Base-by-base conservation (phyloP, 2,888 invertebrate species). In the Nineta flava region DNA sequence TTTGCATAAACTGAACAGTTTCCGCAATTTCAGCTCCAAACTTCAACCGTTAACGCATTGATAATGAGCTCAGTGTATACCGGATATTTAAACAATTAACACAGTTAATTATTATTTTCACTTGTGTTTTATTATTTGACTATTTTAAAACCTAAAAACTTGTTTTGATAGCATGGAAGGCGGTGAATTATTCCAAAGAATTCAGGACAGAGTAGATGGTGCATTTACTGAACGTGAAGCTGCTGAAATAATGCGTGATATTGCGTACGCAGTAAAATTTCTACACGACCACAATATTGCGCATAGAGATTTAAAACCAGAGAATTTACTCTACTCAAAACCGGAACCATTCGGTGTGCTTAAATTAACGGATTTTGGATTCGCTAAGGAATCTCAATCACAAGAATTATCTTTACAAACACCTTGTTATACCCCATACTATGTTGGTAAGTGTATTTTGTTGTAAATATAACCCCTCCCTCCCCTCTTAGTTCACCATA, bases 341-440 rank as follows among this genome's bases (percentile, higher is more conserved):
- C 75, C 70, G 64, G 82, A 78, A 56, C 75, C 75, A 13, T 75
- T 76, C 61, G 94, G 87, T n/a, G 74, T 85, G 52, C 75, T 99
- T 53, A 99, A 99, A 67, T 70, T 99, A 60, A 99, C 97, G 1
- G 99, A 99, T 71, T 99, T 99, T 68, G 99, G 99, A 9, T 99
- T 99, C 72, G 97, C 99, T 12, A 99, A 99, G 66, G 93, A 94
- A 68, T 92, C 91, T 0, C 63, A 76, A 16, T 75, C 77, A 34
- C 34, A 35, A 19, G 75, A 81, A 15, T 90, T 93, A 59, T 88
- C 92, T 0, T 68, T 99, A 50, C 92, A 95, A 66, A 99, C 99
- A 0, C 97, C 99, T 0, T 99, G 99, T 64, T 99, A 97, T 62
- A 99, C 99, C 9, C 99, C 99, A 0, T 97, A 99, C 65, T 99